Percentiles rank a stretch among this genome's conserved stretches.
phyloP scores from a whole-genome alignment of 2,113 vertebrate species.

The Menura novaehollandiae region DNA sequence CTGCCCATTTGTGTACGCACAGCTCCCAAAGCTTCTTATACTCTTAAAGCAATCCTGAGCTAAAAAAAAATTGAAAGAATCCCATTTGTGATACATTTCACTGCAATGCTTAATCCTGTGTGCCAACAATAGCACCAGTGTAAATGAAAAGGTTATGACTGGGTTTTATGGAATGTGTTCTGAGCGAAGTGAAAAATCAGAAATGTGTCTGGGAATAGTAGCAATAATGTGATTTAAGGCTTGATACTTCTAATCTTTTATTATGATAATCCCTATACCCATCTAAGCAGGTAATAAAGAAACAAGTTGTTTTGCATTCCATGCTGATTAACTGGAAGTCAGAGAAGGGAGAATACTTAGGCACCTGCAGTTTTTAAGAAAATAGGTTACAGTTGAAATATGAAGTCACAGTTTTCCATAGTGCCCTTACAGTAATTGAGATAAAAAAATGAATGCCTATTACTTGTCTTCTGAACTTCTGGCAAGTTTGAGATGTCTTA shows the following conservation, averaged over 20 bases:
- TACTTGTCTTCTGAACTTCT: neutral
- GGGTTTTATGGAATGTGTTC: neutral
- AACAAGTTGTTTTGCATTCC: neutral
- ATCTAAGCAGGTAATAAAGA: neutral
- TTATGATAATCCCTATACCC: neutral
- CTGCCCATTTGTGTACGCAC: neutral
- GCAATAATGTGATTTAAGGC: neutral
- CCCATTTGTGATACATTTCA: neutral
- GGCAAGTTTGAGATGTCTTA: neutral
- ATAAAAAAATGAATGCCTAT: neutral
- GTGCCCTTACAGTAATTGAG: neutral
- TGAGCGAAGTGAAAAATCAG: neutral
- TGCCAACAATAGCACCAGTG: neutral
- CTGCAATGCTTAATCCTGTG: neutral
- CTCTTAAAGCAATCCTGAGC: neutral
- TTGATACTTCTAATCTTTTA: neutral
- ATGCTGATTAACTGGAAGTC: neutral
- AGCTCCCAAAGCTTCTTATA: neutral
- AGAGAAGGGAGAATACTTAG: neutral
- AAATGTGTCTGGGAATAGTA: neutral
- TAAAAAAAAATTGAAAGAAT: neutral
- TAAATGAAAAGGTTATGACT: neutral
- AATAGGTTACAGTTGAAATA: neutral
- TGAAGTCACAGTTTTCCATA: neutral
- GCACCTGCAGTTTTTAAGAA: neutral